A percentile compares a stretch with the other conserved stretches of the same genome.
phyloP scores from a whole-genome alignment of 2,113 vertebrate species.

The Cercopithecus mona region DNA sequence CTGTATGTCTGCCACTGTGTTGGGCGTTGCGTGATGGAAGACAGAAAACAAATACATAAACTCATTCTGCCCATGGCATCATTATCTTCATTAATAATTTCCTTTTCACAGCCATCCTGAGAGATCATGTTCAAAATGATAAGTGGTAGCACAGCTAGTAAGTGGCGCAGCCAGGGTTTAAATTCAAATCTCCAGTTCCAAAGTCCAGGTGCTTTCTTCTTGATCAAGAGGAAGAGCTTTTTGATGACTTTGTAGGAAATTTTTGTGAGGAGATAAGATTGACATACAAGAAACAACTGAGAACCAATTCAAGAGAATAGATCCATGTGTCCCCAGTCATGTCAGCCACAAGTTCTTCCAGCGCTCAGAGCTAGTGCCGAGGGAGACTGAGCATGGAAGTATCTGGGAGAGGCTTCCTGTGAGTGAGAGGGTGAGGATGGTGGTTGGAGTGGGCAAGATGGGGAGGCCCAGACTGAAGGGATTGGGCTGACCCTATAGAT shows the following conservation, averaged over 20 bases:
- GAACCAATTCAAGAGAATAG: not conserved
- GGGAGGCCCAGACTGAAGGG: not conserved
- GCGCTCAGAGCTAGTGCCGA: not conserved
- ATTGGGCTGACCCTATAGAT: no score
- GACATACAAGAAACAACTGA: not conserved
- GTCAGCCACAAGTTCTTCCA: not conserved
- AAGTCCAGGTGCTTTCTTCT: not conserved
- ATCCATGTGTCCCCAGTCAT: not conserved
- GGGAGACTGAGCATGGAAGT: not conserved
- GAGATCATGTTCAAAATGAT: not conserved
- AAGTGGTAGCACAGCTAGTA: not conserved
- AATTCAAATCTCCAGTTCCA: not conserved
- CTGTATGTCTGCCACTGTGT: not conserved
- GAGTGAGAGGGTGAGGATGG: not conserved
- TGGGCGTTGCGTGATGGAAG: not conserved
- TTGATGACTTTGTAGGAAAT: not conserved
- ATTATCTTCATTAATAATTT: not conserved
- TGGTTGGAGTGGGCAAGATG: not conserved
- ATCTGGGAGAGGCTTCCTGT: not conserved
- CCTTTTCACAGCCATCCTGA: not conserved
- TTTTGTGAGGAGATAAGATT: not conserved
- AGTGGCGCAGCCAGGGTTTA: not conserved
- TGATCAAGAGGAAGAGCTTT: not conserved
- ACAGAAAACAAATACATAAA: not conserved
- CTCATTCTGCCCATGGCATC: not conserved